Percentiles rank a stretch among this genome's conserved stretches.
Conservation (phyloP, 2,113 vertebrate genomes). For the Amphilophus citrinellus region DNA sequence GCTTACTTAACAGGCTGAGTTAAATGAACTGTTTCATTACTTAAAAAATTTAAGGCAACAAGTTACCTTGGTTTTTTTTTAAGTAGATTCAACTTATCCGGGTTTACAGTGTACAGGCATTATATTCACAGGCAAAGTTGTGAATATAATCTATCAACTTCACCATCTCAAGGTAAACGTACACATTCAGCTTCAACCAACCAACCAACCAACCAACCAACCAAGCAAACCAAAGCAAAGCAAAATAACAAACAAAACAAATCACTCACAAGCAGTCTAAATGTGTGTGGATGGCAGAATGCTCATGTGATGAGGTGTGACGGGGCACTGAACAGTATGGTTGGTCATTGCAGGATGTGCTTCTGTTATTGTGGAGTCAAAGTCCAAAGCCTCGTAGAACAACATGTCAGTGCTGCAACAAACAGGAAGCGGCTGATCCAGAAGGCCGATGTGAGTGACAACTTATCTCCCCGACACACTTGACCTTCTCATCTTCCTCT, state of each 20-base stretch:
- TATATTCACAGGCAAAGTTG: slow-evolving; percentile 39
- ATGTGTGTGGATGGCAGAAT: neutral
- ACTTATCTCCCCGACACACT: slow-evolving; percentile 63
- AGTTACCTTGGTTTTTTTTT: too few species aligned
- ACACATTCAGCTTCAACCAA: neutral
- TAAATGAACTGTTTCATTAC: too few species aligned
- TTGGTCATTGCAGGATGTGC: slow-evolving; percentile 67
- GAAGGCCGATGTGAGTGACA: slow-evolving; percentile 1
- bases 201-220: slow-evolving; percentile 8
- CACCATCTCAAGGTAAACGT: slow-evolving; percentile 8
- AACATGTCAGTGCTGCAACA: slow-evolving; percentile 64
- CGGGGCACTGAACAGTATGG: slow-evolving; percentile 41
- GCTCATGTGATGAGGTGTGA: slow-evolving; percentile 21
- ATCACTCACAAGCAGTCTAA: slow-evolving; percentile 16
- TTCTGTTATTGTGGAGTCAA: slow-evolving; percentile 60
- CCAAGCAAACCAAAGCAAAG: neutral
- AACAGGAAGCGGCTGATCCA: slow-evolving; percentile 82
- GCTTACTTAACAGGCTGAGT: too few species aligned
- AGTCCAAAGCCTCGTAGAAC: slow-evolving; percentile 51
- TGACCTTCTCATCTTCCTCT: slow-evolving; percentile 74
- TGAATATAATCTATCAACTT: slow-evolving; percentile 23
- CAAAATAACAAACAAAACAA: neutral
- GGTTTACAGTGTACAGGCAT: too few species aligned
- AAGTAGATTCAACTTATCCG: too few species aligned
- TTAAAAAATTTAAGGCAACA: too few species aligned